These are phyloP conservation scores for Euura saliciscinereae DNA, from an alignment of 1,140 invertebrate genomes.

Conservation along the genomic window DNA sequence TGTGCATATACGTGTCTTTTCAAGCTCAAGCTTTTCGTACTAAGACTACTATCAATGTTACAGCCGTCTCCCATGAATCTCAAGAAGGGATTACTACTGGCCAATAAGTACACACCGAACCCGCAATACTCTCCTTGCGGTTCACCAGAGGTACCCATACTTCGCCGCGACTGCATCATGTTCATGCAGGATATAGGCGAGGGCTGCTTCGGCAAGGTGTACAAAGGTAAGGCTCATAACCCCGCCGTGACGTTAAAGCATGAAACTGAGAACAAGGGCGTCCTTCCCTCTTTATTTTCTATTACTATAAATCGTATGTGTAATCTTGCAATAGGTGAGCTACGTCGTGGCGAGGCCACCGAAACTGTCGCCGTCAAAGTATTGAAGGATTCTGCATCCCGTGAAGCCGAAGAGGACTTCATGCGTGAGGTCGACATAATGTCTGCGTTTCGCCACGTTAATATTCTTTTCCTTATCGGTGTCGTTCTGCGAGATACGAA, in stretches of 20 bases:
- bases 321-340: slow-evolving; percentile 59
- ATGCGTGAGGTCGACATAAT: slow-evolving; percentile 89
- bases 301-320: background rate
- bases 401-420: slow-evolving; percentile 85
- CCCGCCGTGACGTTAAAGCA: too few relatives aligned
- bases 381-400: slow-evolving; percentile 79
- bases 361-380: slow-evolving; percentile 84
- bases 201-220: slow-evolving; percentile 92
- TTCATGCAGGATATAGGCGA: slow-evolving; percentile 84
- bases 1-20: background rate
- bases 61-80: slow-evolving; percentile 63
- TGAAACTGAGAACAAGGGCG: too few relatives aligned
- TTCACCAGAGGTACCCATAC: slow-evolving; percentile 65
- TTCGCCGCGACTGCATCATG: slow-evolving; percentile 67
- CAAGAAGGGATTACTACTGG: slow-evolving; percentile 66
- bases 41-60: slow-evolving; percentile 19
- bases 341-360: slow-evolving; percentile 55
- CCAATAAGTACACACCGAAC: slow-evolving; percentile 78
- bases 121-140: slow-evolving; percentile 73
- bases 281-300: slow-evolving; percentile 20
- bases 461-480: slow-evolving; percentile 85
- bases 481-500: slow-evolving; percentile 75
- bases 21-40: slow-evolving; percentile 14
- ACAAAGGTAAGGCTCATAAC: slow-evolving; percentile 69
- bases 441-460: slow-evolving; percentile 85